phyloP scores from a whole-genome alignment of 2,888 invertebrate species.

The Drosophila putrida region DNA sequence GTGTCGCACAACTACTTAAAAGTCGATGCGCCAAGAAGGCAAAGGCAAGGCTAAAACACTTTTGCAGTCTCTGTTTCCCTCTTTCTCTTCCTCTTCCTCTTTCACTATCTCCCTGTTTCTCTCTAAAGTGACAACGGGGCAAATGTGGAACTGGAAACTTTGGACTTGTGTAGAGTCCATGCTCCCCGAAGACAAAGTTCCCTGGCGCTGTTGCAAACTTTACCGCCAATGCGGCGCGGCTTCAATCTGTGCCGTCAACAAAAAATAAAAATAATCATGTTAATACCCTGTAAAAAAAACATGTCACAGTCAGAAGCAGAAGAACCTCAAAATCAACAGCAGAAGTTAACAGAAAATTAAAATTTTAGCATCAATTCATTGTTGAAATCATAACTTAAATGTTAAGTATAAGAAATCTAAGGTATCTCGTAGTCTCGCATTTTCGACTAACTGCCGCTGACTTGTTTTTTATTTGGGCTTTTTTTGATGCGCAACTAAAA shows the following conservation, averaged over 20 bases:
- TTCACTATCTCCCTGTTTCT: neutral
- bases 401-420: too few relatives aligned
- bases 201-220: slow-evolving; percentile 69
- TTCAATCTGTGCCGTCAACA: slow-evolving; percentile 74
- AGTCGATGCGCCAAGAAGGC: slow-evolving; percentile 73
- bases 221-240: slow-evolving; percentile 78
- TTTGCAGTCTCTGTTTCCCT: slow-evolving; percentile 55
- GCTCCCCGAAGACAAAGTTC: slow-evolving; percentile 63
- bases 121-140: slow-evolving; percentile 65
- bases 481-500: slow-evolving; percentile 64
- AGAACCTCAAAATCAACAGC: too few relatives aligned
- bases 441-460: neutral
- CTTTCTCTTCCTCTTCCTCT: neutral
- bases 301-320: neutral
- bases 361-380: too few relatives aligned
- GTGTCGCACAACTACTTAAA: slow-evolving; percentile 72
- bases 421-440: neutral
- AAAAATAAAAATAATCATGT: slow-evolving; percentile 28
- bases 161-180: slow-evolving; percentile 14
- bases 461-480: slow-evolving; percentile 6
- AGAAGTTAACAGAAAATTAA: too few relatives aligned
- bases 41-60: slow-evolving; percentile 73
- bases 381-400: too few relatives aligned
- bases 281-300: neutral
- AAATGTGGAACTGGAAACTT: slow-evolving; percentile 13